A percentile compares a stretch with the other conserved stretches of the same genome.
These are phyloP conservation scores for Lysandra coridon DNA, from an alignment of 2,888 invertebrate species.

Conservation along the genomic window DNA sequence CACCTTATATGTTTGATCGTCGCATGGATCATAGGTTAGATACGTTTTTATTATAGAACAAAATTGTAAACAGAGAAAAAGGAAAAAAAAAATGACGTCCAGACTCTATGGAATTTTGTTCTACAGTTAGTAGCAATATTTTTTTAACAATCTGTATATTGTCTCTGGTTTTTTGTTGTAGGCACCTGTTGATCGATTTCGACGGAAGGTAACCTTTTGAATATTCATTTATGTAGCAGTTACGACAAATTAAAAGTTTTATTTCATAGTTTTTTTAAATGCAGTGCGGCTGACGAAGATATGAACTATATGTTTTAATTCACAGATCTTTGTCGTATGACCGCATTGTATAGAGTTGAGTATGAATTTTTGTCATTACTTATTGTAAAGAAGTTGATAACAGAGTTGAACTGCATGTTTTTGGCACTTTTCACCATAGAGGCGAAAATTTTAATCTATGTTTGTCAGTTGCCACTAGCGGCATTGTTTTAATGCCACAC, in stretches of 20 bases:
- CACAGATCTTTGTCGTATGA: not conserved
- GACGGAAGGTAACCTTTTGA: not conserved
- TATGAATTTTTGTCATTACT: not conserved
- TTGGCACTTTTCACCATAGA: not conserved
- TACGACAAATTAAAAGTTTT: not conserved
- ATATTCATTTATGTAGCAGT: not conserved
- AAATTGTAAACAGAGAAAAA: conserved; percentile 4
- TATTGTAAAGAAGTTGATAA: no score
- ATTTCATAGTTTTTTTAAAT: not conserved
- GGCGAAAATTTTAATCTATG: no score
- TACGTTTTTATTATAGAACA: conserved; percentile 30
- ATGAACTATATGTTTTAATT: not conserved
- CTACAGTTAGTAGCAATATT: not conserved
- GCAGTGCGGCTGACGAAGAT: not conserved
- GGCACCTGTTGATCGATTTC: not conserved
- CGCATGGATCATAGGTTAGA: conserved; percentile 26
- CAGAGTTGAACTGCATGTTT: not conserved
- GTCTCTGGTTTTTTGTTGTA: conserved; percentile 4
- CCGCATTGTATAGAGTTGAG: not conserved
- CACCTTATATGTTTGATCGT: conserved; percentile 16
- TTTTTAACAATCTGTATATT: not conserved
- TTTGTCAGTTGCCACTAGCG: no score
- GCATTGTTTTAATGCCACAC: no score
- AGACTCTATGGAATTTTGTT: not conserved
- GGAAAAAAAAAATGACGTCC: conserved; percentile 26